Conservation (phyloP, 2,888 invertebrate species). For the Phyllotreta cruciferae region DNA sequence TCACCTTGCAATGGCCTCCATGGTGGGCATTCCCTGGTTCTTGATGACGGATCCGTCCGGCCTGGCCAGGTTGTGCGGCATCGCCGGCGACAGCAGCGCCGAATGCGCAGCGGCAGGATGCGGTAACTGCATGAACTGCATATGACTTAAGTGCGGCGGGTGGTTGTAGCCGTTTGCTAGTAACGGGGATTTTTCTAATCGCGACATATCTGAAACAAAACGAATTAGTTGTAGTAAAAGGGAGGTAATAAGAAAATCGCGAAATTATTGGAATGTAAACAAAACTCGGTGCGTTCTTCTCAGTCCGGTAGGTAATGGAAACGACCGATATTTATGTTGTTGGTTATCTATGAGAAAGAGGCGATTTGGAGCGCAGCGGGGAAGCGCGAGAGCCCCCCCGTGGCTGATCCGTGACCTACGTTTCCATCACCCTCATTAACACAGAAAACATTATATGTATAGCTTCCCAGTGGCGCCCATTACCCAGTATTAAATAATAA, state of each 20-base stretch:
- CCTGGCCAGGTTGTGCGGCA: constrained; percentile 84
- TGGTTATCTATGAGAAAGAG: constrained; percentile 44
- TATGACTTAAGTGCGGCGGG: constrained; percentile 89
- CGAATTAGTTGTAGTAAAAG: neutral
- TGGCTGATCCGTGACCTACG: constrained; percentile 52
- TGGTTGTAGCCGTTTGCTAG: constrained; percentile 94
- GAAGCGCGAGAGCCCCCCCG: constrained; percentile 51
- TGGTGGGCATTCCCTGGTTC: constrained; percentile 83
- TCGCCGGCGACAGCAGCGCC: constrained; percentile 88
- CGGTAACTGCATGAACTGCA: constrained; percentile 93
- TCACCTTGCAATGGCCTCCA: constrained; percentile 90
- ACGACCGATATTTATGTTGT: constrained; percentile 22
- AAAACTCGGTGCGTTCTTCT: neutral
- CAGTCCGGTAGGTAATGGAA: constrained; percentile 17
- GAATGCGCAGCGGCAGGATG: constrained; percentile 75
- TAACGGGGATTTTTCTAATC: constrained; percentile 90
- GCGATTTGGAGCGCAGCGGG: constrained; percentile 54
- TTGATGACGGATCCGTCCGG: constrained; percentile 86
- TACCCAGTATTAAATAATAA: neutral
- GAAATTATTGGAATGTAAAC: too few relatives aligned
- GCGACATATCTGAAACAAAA: constrained; percentile 76
- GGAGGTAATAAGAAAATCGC: neutral
- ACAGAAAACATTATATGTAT: constrained; percentile 55
- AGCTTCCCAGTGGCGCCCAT: neutral
- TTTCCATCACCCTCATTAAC: constrained; percentile 59